Evolutionary conservation across 2,888 invertebrate species (phyloP), one percentile per base, ranked within the genome.

Genomic region (Ennomos quercinarius): DNA sequence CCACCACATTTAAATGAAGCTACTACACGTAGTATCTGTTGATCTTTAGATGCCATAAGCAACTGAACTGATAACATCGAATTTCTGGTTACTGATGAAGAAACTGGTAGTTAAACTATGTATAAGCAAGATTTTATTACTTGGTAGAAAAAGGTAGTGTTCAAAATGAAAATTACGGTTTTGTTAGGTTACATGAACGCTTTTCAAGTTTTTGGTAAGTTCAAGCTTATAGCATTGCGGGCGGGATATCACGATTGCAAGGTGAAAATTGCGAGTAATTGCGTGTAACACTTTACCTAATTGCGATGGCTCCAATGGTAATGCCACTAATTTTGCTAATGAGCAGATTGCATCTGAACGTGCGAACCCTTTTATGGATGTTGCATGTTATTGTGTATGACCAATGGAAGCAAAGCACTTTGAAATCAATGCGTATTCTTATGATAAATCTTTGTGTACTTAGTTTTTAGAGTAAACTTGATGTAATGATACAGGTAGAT

Each of bases 191-290:
- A 27, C 6, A 27, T 27, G 0, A 27, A 27, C 6, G 27, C 6
- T 27, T 27, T 27, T 27, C 27, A 27, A 27, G 27, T 27, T 27
- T 27, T 27, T 6, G 34, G 34, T 12, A n/a, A 12, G 2, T 13
- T 12, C 27, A 27, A 3, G 17, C 11, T 9, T 39, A 12, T 39
- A 38, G 38, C 10, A 6, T 1, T 35, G 44, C 13, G 35, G n/a
- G n/a, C n/a, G n/a, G 17, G 41, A 27, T 9, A 11, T 55, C 65
- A 52, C 61, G 45, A 45, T 46, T 63, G 49, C 57, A 57, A 63
- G 59, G 67, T 65, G 68, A 64, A 62, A 71, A 71, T 67, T 66
- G 61, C n/a, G 45, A 53, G 60, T 69, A 73, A 72, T 68, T 71
- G 62, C 63, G 46, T 45, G 63, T 68, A 68, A 70, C 65, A 65